Base-by-base conservation (phyloP, 1,140 invertebrate genomes). In the Stegodyphus dumicola region DNA sequence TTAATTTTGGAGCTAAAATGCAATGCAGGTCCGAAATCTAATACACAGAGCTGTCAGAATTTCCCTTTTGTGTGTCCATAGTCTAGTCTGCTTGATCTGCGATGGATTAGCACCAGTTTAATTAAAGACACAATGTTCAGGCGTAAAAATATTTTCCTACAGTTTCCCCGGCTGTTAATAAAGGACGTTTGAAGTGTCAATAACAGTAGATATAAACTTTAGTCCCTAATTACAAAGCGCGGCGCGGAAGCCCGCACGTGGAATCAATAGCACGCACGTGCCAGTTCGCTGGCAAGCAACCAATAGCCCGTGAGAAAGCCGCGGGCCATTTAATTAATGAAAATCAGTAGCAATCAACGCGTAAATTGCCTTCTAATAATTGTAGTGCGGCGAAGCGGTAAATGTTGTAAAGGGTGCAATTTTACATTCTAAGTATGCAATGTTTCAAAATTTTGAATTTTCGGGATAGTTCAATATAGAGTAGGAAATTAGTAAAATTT, bases 181-280 rank as follows among this genome's bases (percentile, higher is more conserved):
- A 80, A 65, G 15, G 60, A n/a, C 48, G 15, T 15, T 53, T 17
- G 49, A 65, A 67, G 64, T 83, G 80, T 66, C 80, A 83, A 83
- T 83, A 83, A 75, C 80, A 83, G 70, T 17, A 49, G 80, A 67
- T 67, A 75, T 75, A 83, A 83, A 75, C 70, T 83, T 75, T 60
- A 75, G 60, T 10, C 33, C 56, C 51, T 75, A 83, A 75, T 75
- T 83, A 66, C 54, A 11, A 18, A 6, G 49, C 7, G n/a, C 54
- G 7, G 33, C 33, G 10, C 33, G n/a, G n/a, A 75, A 48, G 17
- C 13, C 13, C 9, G 80, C 71, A 81, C 67, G 54, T 81, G 69
- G 56, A 75, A 74, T 83, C 80, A 49, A 83, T 83, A 48, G 17
- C 13, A 33, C 9, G 80, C 71, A 81, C 67, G 54, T 81, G 69